Base-by-base conservation (phyloP, 2,888 invertebrate species). In the Chouioia cunea region DNA sequence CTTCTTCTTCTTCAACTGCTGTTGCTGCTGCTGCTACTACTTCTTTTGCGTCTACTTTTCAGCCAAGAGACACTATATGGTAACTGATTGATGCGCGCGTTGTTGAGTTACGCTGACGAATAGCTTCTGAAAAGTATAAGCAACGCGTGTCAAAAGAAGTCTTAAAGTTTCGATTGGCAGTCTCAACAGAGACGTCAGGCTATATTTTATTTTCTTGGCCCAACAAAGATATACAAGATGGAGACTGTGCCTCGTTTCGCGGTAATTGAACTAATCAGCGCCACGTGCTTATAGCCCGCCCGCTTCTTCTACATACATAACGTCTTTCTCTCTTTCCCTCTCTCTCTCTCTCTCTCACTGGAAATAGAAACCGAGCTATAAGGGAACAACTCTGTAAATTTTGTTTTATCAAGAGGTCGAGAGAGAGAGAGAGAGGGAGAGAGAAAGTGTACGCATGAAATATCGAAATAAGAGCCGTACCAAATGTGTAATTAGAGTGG, bases 191-290 rank as follows among this genome's bases (percentile, higher is more conserved):
- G 36, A 36, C 6, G 36, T 36, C 36, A 27, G 36, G 1, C 10
- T 6, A 36, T 10, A n/a, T n/a, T n/a, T n/a, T n/a, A n/a, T n/a
- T n/a, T 3, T 3, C 6, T 36, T 12, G 36, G 36, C 10, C 36
- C 6, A 27, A 6, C 36, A 10, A 12, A 36, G 36, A 36, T 10
- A 12, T 10, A 10, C 36, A 54, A 56, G 27, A 48, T 60, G 71
- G 54, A 52, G n/a, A n/a, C n/a, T n/a, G n/a, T n/a, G n/a, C n/a
- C 68, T 68, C 65, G 72, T 77, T 76, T 77, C 73, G 27, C 27
- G 76, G 76, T 78, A 76, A 73, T 83, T 83, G 84, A 81, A 82
- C 80, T 85, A 84, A 85, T 84, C 83, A 82, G 80, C 77, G 83
- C 81, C 84, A 85, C 85, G 85, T 84, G 84, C 81, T n/a, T n/a